These are phyloP conservation scores for Regulus satrapa DNA, from an alignment of 2,113 vertebrate species.

Conservation along the genomic window DNA sequence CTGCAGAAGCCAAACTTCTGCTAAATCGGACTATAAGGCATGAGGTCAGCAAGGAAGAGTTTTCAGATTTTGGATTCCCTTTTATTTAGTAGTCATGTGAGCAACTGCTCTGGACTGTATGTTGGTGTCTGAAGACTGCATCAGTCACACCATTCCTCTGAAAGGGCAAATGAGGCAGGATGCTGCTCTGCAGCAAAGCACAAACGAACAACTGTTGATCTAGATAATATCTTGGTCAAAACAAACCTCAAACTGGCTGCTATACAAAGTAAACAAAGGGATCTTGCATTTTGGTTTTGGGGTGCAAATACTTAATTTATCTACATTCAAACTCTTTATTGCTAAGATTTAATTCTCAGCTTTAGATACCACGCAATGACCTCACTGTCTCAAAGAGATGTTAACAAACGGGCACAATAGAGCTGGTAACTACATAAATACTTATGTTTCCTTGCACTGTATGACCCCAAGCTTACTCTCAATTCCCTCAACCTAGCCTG, in stretches of 20 bases:
- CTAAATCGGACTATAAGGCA: background rate
- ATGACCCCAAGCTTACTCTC: background rate
- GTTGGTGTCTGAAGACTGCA: background rate
- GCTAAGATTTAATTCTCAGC: background rate
- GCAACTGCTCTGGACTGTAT: background rate
- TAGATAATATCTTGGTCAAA: background rate
- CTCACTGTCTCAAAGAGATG: background rate
- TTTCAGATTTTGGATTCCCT: background rate
- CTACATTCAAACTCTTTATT: background rate
- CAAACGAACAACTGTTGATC: background rate
- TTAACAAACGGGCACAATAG: background rate
- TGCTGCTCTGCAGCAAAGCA: background rate
- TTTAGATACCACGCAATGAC: background rate
- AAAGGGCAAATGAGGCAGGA: background rate
- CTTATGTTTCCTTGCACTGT: background rate
- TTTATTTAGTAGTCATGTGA: background rate
- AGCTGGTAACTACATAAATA: background rate
- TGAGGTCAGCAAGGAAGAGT: background rate
- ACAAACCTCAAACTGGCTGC: background rate
- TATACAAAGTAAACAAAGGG: background rate
- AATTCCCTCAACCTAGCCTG: background rate
- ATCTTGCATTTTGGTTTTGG: background rate
- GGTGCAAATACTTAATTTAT: background rate
- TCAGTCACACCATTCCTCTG: background rate
- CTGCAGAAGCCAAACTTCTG: background rate